Conservation (phyloP, 2,797 vertebrate genomes). For the Anolis apletophallus region DNA sequence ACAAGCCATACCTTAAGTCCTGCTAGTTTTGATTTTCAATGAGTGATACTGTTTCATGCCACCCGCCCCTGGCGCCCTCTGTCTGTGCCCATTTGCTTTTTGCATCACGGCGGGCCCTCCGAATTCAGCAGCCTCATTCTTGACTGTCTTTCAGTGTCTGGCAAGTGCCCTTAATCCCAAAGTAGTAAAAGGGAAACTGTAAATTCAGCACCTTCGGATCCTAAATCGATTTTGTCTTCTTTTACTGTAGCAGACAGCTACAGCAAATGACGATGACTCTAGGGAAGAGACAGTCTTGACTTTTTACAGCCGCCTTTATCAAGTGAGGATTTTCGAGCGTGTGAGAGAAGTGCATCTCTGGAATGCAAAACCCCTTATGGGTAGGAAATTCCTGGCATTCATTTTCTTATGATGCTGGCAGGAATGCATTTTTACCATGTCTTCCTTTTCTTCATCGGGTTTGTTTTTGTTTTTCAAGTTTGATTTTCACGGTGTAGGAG, state of each 20-base stretch:
- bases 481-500: slow-evolving; percentile 32
- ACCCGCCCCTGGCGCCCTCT: not conserved
- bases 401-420: slow-evolving; percentile 35
- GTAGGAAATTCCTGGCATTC: slow-evolving; percentile 74
- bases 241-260: not conserved
- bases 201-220: slow-evolving; percentile 10
- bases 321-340: slow-evolving; percentile 26
- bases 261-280: not conserved
- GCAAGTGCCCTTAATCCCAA: rapidly evolving
- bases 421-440: slow-evolving; percentile 49
- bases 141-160: not conserved
- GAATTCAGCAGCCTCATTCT: not conserved
- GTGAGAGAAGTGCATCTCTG: slow-evolving; percentile 15
- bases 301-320: slow-evolving; percentile 12
- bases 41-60: not conserved
- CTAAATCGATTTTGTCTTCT: slow-evolving; percentile 23
- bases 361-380: slow-evolving; percentile 62
- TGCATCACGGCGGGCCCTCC: not conserved
- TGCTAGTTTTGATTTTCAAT: not conserved
- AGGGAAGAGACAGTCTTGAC: not conserved
- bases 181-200: not conserved
- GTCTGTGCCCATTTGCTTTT: not conserved
- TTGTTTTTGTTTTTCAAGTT: slow-evolving; percentile 13
- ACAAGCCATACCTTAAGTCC: not conserved
- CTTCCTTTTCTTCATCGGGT: slow-evolving; percentile 16